Evolutionary conservation across 2,888 invertebrate genomes (phyloP), one percentile per base, ranked within the genome.

Genomic region (Augochlorella aurata): DNA sequence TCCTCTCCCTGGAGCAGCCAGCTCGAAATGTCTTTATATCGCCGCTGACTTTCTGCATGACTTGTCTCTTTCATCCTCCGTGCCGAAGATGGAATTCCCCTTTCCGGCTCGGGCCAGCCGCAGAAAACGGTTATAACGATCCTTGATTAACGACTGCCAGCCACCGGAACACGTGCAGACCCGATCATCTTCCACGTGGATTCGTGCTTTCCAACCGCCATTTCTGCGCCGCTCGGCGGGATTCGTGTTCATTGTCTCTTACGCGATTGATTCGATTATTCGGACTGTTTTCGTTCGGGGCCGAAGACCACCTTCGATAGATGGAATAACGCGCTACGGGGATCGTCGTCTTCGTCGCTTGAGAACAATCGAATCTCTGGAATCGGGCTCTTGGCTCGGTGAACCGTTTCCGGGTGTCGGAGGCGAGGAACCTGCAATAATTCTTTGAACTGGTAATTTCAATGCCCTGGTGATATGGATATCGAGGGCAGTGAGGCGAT

Each of bases 11-110:
- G 66, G 67, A 49, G 73, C 63, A 63, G 16, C 18, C 47, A 67
- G 49, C 29, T 24, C 79, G 72, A 83, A 84, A 83, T 65, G 80
- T 83, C 84, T 83, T 83, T 83, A 80, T 77, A 80, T 14, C 80
- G 67, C 69, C 63, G 76, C 18, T 70, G 74, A 79, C 67, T 83
- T 84, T 84, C 84, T 73, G 76, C 83, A 68, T 65, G 79, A 83
- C 74, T 83, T 66, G 83, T 71, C 74, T 47, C 74, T 74, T 83
- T 84, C 76, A 66, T 12, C 38, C 3, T 18, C 65, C 29, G 65
- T 4, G 9, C 65, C 29, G 69, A 58, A 52, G 76, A 68, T 49
- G 63, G 72, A 54, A 70, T 74, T 61, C 73, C 75, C 50, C 45
- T 69, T 75, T 44, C 38, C 66, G 47, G 38, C 49, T 47, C 4